These are phyloP conservation scores for Nebria salina DNA, from an alignment of 2,888 invertebrate species.

Conservation along the genomic window DNA sequence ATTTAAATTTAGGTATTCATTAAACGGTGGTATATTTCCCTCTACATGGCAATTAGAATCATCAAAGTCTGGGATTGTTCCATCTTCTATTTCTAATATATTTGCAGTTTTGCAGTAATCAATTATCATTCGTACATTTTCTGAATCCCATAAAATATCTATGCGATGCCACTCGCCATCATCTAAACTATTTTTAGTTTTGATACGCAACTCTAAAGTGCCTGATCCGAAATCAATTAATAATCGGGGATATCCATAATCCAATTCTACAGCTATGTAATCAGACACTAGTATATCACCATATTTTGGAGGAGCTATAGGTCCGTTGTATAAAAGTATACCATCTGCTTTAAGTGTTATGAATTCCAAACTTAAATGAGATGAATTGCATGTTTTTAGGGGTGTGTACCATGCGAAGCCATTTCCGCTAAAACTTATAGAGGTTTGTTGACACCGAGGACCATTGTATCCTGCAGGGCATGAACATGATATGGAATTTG, in stretches of 20 bases:
- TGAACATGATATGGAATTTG: constrained; percentile 88
- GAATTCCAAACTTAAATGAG: constrained; percentile 95
- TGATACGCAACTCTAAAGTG: constrained; percentile 84
- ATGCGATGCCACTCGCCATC: constrained; percentile 99
- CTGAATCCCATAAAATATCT: constrained; percentile 95
- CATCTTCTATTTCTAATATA: constrained; percentile 89
- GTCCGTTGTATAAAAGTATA: constrained; percentile 94
- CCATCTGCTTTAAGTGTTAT: constrained; percentile 92
- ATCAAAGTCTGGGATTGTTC: constrained; percentile 88
- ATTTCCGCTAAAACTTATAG: constrained; percentile 91
- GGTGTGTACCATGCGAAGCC: constrained; percentile 99
- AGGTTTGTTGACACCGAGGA: constrained; percentile 96
- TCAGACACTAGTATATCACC: constrained; percentile 92
- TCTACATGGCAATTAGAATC: constrained; percentile 89
- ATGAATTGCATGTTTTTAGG: constrained; percentile 94
- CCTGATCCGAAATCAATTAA: constrained; percentile 96
- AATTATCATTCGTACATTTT: constrained; percentile 91
- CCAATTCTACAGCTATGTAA: constrained; percentile 93
- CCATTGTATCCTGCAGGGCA: constrained; percentile 95
- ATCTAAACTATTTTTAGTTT: constrained; percentile 85
- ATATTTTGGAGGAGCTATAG: constrained; percentile 91
- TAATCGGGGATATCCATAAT: constrained; percentile 89
- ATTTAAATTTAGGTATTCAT: constrained; percentile 95
- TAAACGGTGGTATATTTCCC: constrained; percentile 92
- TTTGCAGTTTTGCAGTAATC: constrained; percentile 93